Conservation (phyloP, 2,797 vertebrate genomes). For the Masticophis lateralis region DNA sequence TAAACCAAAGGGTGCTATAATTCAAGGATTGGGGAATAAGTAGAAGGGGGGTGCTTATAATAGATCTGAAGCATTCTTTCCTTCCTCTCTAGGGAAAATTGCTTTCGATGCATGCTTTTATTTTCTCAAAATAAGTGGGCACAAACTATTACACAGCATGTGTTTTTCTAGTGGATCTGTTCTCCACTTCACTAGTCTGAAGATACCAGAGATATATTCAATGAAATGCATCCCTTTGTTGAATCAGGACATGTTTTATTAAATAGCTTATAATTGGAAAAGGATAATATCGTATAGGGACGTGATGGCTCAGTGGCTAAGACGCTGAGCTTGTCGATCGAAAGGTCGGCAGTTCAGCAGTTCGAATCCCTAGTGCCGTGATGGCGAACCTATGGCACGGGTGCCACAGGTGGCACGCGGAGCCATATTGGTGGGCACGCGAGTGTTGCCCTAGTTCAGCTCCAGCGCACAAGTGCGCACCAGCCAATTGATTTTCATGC, state of each 20-base stretch:
- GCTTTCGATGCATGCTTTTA: not conserved
- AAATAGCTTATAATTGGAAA: conserved; percentile 11
- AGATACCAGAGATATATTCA: not conserved
- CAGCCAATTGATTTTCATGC: too few species aligned
- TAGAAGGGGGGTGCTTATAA: not conserved
- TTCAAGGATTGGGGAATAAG: not conserved
- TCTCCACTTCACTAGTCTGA: not conserved
- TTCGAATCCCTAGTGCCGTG: too few species aligned
- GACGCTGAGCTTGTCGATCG: too few species aligned
- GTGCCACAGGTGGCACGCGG: too few species aligned
- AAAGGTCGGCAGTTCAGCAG: too few species aligned
- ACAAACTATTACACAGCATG: not conserved
- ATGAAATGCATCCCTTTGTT: not conserved
- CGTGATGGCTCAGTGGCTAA: too few species aligned
- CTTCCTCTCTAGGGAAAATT: not conserved
- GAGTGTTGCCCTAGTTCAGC: too few species aligned
- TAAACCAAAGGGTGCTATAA: not conserved
- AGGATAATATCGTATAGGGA: not conserved
- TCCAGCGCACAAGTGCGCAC: too few species aligned
- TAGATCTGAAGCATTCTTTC: not conserved
- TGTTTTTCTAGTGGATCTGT: not conserved
- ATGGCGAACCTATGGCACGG: too few species aligned
- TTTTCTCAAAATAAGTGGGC: not conserved
- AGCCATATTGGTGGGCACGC: too few species aligned
- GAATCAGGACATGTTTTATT: not conserved